These are phyloP conservation scores for Sogatella furcifera DNA, from an alignment of 1,140 invertebrate genomes.

Conservation along the genomic window DNA sequence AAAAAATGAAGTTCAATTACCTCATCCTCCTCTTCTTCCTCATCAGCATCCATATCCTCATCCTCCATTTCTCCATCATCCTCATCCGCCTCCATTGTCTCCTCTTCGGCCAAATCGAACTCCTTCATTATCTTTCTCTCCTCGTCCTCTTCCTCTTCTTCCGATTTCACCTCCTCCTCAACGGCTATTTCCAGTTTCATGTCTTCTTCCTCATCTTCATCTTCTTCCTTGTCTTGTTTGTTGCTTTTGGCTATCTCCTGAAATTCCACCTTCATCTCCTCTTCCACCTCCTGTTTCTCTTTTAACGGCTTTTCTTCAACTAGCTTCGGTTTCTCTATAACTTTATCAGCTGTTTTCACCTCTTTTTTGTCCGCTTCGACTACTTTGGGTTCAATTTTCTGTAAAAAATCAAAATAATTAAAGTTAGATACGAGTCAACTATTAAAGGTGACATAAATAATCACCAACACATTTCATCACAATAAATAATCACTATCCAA, in stretches of 20 bases:
- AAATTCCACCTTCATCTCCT: slow-evolving; percentile 20
- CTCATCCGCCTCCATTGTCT: slow-evolving; percentile 2
- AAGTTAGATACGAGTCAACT: too few relatives aligned
- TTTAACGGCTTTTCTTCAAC: not conserved
- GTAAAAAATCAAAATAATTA: not conserved
- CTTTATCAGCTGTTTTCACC: slow-evolving; percentile 23
- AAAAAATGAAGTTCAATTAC: slow-evolving; percentile 10
- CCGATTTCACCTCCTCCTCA: slow-evolving; percentile 33
- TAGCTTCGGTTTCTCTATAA: slow-evolving; percentile 17
- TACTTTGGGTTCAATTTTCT: slow-evolving; percentile 21
- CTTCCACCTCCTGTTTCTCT: slow-evolving; percentile 21
- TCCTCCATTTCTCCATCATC: not conserved
- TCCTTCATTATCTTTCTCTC: slow-evolving; percentile 13
- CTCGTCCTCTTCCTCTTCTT: slow-evolving; percentile 32
- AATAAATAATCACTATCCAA: too few relatives aligned
- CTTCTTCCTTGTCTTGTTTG: slow-evolving; percentile 21
- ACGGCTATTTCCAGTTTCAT: slow-evolving; percentile 20
- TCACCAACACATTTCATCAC: too few relatives aligned
- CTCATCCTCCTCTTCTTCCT: slow-evolving; percentile 22
- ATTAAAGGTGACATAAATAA: too few relatives aligned
- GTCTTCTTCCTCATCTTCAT: slow-evolving; percentile 20
- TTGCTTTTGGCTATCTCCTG: slow-evolving; percentile 15
- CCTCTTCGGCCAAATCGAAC: not conserved
- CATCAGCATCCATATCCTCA: slow-evolving; percentile 6
- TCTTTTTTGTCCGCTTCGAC: slow-evolving; percentile 24